Evolutionary conservation across 2,797 vertebrate genomes (phyloP).

Genomic region (Notoglanidium macrostoma): DNA sequence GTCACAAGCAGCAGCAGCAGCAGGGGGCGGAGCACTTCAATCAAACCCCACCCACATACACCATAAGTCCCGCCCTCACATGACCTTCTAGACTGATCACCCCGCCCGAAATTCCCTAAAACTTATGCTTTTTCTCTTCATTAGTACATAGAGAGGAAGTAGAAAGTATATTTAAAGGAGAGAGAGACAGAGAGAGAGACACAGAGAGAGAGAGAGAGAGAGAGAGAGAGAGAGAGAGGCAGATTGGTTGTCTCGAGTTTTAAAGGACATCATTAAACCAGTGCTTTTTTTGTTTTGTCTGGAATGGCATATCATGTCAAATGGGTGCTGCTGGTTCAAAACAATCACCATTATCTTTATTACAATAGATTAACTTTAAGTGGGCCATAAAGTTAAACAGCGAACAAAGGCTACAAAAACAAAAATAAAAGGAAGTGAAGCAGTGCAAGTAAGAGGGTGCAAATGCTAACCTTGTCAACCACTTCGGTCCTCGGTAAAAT

Average conservation of each 20-base stretch:
- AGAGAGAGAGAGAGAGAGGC: slow-evolving; percentile 5
- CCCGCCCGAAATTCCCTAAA: slow-evolving; percentile 5
- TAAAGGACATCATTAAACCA: slow-evolving; percentile 59
- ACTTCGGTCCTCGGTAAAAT: not conserved
- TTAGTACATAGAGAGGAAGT: slow-evolving; percentile 1
- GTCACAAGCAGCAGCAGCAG: slow-evolving; percentile 86
- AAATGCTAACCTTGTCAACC: slow-evolving; percentile 83
- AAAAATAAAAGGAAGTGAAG: slow-evolving; percentile 45
- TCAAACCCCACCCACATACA: slow-evolving; percentile 47
- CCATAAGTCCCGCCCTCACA: slow-evolving; percentile 43
- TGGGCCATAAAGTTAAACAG: slow-evolving; percentile 37
- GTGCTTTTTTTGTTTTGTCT: slow-evolving; percentile 38
- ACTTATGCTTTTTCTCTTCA: slow-evolving; percentile 26
- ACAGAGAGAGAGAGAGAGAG: slow-evolving; percentile 14
- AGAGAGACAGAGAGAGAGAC: not conserved
- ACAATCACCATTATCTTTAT: slow-evolving; percentile 41
- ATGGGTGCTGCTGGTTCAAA: slow-evolving; percentile 43
- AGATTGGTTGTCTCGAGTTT: slow-evolving; percentile 38
- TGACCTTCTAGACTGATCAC: slow-evolving; percentile 24
- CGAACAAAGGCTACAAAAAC: slow-evolving; percentile 52
- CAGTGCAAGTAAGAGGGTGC: slow-evolving; percentile 54
- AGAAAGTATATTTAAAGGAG: slow-evolving; percentile 8
- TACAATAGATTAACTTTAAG: slow-evolving; percentile 39
- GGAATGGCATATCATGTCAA: slow-evolving; percentile 43
- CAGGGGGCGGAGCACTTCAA: slow-evolving; percentile 56